Evolutionary conservation across 2,888 invertebrate genomes (phyloP).

Genomic region (Hydriomena furcata): DNA sequence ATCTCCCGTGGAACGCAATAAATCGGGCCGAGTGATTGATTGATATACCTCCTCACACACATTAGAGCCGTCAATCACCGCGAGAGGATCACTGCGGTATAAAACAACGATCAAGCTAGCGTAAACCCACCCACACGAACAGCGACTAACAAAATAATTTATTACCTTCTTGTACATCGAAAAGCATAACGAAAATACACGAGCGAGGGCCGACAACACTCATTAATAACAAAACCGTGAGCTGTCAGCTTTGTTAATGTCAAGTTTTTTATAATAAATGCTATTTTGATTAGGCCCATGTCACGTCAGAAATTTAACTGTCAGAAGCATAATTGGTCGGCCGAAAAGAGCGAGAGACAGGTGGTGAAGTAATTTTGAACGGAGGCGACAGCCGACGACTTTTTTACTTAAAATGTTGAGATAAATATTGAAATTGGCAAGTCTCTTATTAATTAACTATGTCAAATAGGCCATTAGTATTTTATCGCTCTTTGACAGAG

Average conservation of each 20-base stretch:
- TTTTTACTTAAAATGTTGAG: slow-evolving; percentile 33
- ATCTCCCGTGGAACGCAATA: slow-evolving; percentile 59
- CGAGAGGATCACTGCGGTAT: slow-evolving; percentile 54
- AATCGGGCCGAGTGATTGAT: slow-evolving; percentile 70
- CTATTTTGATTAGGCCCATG: slow-evolving; percentile 85
- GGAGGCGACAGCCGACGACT: slow-evolving; percentile 31
- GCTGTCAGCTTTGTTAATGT: slow-evolving; percentile 80
- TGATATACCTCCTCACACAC: slow-evolving; percentile 67
- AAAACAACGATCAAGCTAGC: slow-evolving; percentile 69
- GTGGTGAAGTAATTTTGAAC: slow-evolving; percentile 54
- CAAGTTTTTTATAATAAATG: slow-evolving; percentile 80
- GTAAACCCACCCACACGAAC: slow-evolving; percentile 58
- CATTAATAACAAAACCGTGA: slow-evolving; percentile 81
- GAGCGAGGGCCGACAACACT: slow-evolving; percentile 54
- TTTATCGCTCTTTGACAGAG: slow-evolving; percentile 34
- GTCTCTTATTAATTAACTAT: slow-evolving; percentile 34
- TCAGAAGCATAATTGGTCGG: slow-evolving; percentile 83
- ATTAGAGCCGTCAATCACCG: slow-evolving; percentile 75
- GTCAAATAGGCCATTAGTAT: slow-evolving; percentile 37
- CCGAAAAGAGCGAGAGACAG: slow-evolving; percentile 64
- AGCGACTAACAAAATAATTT: slow-evolving; percentile 68
- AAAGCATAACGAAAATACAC: slow-evolving; percentile 60
- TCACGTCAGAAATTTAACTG: slow-evolving; percentile 84
- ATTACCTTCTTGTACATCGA: slow-evolving; percentile 62
- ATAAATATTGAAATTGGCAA: slow-evolving; percentile 34